Evolutionary conservation across 2,888 invertebrate genomes (phyloP).

Genomic region (Trachelus iudaicus): DNA sequence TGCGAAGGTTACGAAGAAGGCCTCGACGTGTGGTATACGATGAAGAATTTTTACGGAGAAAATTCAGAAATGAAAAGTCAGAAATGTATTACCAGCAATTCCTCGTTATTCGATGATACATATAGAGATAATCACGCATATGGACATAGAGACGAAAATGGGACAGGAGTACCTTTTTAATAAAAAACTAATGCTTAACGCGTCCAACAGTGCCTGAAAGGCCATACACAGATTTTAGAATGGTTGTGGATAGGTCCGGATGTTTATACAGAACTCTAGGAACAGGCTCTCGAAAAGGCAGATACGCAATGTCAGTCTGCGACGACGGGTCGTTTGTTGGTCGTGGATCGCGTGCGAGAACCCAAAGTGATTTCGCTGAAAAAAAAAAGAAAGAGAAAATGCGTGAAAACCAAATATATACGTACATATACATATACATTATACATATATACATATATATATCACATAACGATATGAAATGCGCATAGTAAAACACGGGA

Average conservation of each 20-base stretch:
- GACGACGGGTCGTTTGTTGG: constrained; percentile 2
- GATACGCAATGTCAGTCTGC: neutral
- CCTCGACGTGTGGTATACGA: neutral
- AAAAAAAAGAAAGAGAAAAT: neutral
- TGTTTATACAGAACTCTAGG: neutral
- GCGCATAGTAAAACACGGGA: neutral
- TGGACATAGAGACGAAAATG: neutral
- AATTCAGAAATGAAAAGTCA: neutral
- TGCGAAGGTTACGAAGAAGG: neutral
- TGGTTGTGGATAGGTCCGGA: neutral
- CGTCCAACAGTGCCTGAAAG: neutral
- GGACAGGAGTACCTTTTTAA: no score
- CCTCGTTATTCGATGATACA: neutral
- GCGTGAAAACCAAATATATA: constrained; percentile 2
- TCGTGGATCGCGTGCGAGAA: constrained; percentile 3
- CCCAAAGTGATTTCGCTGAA: neutral
- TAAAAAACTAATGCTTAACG: neutral
- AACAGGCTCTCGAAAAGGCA: neutral
- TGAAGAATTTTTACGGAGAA: neutral
- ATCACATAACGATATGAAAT: constrained; percentile 5
- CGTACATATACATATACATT: neutral
- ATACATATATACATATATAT: neutral
- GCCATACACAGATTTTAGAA: neutral
- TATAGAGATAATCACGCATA: neutral
- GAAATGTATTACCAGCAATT: neutral